Evolutionary conservation across 2,888 invertebrate species (phyloP), one percentile per base, ranked within the genome.

Genomic region (Megalurothrips usitatus): DNA sequence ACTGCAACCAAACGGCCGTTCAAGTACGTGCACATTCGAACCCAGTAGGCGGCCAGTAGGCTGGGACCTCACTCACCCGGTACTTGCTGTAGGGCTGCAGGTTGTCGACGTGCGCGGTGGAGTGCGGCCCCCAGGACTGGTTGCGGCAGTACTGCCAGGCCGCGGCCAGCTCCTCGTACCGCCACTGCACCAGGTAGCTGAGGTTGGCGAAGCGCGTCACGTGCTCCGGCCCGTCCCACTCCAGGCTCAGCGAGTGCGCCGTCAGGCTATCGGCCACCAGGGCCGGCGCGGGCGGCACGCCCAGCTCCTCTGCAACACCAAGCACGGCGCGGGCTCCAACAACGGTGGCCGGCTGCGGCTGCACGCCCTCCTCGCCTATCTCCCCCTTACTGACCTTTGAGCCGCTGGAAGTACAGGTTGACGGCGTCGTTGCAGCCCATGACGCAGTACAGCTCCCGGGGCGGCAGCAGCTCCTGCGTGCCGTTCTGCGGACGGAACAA

Each of bases 11-110:
- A n/a, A n/a, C n/a, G n/a, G n/a, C n/a, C n/a, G n/a, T n/a, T n/a
- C n/a, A n/a, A n/a, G n/a, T n/a, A n/a, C 49, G 49, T 49, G 9
- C 49, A 12, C 9, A 49, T 12, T 49, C 10, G 49, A 49, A 49
- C 12, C 10, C 49, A 49, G n/a, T 12, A 49, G 49, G 9, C 10
- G 49, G 49, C 49, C 49, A 49, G 49, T 11, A 49, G 49, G 12
- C 49, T 49, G 49, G 49, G 9, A 12, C 49, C 49, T 9, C 49
- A 12, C 90, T 89, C 88, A 97, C 97, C 89, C 94, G 91, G 86
- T 97, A 97, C 86, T 94, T 95, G 0, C 96, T 94, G 86, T 95
- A 97, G 0, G 97, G 96, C 84, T 94, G 92, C 80, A 97, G 89
- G 84, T 93, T 92, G 83, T 93, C 92, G 12, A 97, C 92, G 47